Conservation (phyloP, 1,140 invertebrate genomes). For the Apis florea region DNA sequence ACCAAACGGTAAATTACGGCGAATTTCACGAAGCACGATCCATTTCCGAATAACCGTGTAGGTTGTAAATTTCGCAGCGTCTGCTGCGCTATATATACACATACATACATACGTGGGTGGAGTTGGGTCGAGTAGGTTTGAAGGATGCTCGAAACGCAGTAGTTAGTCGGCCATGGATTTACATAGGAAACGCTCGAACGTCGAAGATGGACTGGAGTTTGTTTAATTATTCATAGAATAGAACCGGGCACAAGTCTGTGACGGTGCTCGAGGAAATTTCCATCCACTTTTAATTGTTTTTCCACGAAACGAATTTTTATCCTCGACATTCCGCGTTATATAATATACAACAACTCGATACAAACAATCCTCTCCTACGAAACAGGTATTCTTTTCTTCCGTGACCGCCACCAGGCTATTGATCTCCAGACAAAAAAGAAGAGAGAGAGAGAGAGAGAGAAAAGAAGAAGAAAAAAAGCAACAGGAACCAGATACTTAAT, state of each 20-base stretch:
- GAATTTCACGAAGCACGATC: slow-evolving; percentile 27
- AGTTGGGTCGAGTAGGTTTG: slow-evolving; percentile 31
- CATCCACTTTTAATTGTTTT: slow-evolving; percentile 20
- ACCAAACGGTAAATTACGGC: slow-evolving; percentile 40
- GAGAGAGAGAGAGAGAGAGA: not conserved
- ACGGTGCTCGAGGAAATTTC: not conserved
- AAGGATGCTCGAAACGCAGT: slow-evolving; percentile 44
- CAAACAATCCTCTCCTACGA: not conserved
- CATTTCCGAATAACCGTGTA: slow-evolving; percentile 40
- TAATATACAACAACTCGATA: not conserved
- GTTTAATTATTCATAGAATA: slow-evolving; percentile 50
- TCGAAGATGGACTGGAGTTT: slow-evolving; percentile 32
- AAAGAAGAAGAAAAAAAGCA: not conserved
- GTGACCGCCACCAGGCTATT: not conserved
- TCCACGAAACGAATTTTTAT: slow-evolving; percentile 1
- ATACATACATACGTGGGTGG: slow-evolving; percentile 42
- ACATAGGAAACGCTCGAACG: slow-evolving; percentile 38
- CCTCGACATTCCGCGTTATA: not conserved
- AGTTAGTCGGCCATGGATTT: slow-evolving; percentile 44
- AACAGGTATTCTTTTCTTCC: not conserved
- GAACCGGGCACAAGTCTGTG: not conserved
- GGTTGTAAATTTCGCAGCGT: slow-evolving; percentile 47
- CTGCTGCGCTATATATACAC: slow-evolving; percentile 8
- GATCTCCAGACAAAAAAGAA: slow-evolving; percentile 3
- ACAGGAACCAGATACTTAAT: slow-evolving; percentile 12